Base-by-base conservation (phyloP, 2,888 invertebrate species). In the Phengaris arion region DNA sequence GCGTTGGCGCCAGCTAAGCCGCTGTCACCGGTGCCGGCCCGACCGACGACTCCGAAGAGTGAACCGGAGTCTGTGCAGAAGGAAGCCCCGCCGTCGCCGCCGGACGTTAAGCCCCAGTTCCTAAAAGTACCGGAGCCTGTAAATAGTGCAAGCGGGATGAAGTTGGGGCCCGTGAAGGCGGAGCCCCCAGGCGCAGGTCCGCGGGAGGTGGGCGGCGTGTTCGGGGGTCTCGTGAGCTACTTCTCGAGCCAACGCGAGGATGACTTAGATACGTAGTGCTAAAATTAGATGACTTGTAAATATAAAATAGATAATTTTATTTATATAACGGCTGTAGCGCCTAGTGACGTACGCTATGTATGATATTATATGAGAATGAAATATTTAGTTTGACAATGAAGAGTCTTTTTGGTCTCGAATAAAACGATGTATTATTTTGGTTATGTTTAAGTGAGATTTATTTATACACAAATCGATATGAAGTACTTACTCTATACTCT, bases 161-260 rank as follows among this genome's bases (percentile, higher is more conserved):
- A 75, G 48, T 72, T 77, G 72, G 77, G 78, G 48, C 75, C 76
- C 55, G 74, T 73, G 68, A 76, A 77, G 68, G 35, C 70, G 74
- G 75, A 74, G 69, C 64, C 74, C 72, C 76, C 72, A 46, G 79
- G 75, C 46, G 79, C 74, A 76, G 90, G 74, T 90, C 89, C 76
- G 89, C 90, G 81, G 91, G 95, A 95, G 77, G 95, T 94, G 80
- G 94, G 95, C 79, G 96, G 97, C 74, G 98, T 97, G 85, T 98
- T 98, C 88, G 98, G 98, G 59, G 98, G 98, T 6, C 94, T 98
- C 82, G 98, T 98, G 77, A 98, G 97, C 87, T 98, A 98, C 92
- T 98, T 98, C 90, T 98, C 98, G 81, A 97, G 97, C 85, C 98
- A 98, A 89, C 95, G 95, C 81, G 97, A 98, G 87, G 98, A 98